Evolutionary conservation across 2,888 invertebrate genomes (phyloP).

Genomic region (Torymus auratus): DNA sequence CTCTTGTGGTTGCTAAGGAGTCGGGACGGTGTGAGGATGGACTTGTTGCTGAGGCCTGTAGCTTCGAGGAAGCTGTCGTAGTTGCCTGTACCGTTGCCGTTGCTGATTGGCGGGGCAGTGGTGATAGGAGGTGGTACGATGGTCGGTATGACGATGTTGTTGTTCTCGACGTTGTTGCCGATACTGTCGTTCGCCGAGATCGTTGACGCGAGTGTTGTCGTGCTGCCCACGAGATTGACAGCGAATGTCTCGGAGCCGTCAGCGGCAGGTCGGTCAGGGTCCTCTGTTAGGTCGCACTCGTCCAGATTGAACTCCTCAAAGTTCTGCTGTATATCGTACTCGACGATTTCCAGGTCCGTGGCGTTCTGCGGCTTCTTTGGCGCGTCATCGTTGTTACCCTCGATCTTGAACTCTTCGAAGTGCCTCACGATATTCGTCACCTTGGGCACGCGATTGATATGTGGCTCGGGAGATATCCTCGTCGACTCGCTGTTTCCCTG

Average conservation of each 20-base stretch:
- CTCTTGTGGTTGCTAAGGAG: slow-evolving; percentile 86
- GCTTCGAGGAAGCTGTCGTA: slow-evolving; percentile 89
- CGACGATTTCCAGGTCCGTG: slow-evolving; percentile 69
- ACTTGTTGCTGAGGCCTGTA: slow-evolving; percentile 88
- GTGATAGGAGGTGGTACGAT: too few species aligned
- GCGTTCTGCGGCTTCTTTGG: not conserved
- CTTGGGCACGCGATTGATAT: slow-evolving; percentile 59
- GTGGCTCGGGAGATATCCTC: slow-evolving; percentile 39
- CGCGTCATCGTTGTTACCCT: slow-evolving; percentile 65
- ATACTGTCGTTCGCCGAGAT: slow-evolving; percentile 6
- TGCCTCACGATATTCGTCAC: slow-evolving; percentile 74
- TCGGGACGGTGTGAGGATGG: slow-evolving; percentile 82
- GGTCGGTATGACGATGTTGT: not conserved
- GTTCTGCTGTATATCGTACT: slow-evolving; percentile 85
- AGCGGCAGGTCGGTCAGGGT: slow-evolving; percentile 71
- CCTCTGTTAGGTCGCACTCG: slow-evolving; percentile 81
- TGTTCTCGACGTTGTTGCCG: not conserved
- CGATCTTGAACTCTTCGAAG: slow-evolving; percentile 76
- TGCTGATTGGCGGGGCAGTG: slow-evolving; percentile 8
- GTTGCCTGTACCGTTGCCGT: slow-evolving; percentile 60
- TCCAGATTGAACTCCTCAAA: slow-evolving; percentile 89
- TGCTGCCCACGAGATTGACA: slow-evolving; percentile 40
- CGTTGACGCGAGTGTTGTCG: too few species aligned
- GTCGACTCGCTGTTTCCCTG: slow-evolving; percentile 34
- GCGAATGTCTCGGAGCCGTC: slow-evolving; percentile 72